Conservation (phyloP, 1,140 invertebrate genomes). For the Leptinotarsa undecemlineata region DNA sequence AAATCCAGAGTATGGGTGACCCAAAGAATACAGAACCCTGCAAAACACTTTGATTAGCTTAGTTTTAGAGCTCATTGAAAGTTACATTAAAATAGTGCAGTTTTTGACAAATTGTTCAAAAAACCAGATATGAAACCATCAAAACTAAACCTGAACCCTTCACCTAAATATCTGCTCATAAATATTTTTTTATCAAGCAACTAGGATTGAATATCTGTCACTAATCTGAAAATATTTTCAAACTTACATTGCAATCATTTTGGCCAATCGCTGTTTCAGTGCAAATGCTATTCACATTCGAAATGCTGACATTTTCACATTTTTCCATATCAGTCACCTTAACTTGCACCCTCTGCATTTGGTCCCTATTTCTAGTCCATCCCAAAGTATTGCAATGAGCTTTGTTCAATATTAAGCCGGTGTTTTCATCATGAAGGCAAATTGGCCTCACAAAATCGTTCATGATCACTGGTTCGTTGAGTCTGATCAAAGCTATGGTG, state of each 20-base stretch:
- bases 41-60: no score
- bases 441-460: conserved; percentile 83
- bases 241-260: conserved; percentile 78
- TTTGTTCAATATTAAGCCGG: conserved; percentile 27
- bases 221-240: neutral
- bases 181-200: no score
- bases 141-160: no score
- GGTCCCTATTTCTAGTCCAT: conserved; percentile 80
- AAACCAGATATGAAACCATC: no score
- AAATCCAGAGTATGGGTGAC: no score
- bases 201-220: no score
- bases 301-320: conserved; percentile 82
- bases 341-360: conserved; percentile 76
- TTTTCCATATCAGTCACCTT: conserved; percentile 74
- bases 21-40: no score
- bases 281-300: conserved; percentile 78
- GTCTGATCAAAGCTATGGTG: conserved; percentile 77
- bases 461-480: conserved; percentile 74
- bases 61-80: no score
- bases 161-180: no score
- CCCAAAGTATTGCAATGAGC: conserved; percentile 76
- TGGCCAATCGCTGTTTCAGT: conserved; percentile 78
- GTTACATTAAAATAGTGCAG: no score
- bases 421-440: conserved; percentile 67
- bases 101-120: no score